Percentiles rank a stretch among this genome's conserved stretches.
phyloP scores from a whole-genome alignment of 2,113 vertebrate genomes.

The Lepidothrix coronata region DNA sequence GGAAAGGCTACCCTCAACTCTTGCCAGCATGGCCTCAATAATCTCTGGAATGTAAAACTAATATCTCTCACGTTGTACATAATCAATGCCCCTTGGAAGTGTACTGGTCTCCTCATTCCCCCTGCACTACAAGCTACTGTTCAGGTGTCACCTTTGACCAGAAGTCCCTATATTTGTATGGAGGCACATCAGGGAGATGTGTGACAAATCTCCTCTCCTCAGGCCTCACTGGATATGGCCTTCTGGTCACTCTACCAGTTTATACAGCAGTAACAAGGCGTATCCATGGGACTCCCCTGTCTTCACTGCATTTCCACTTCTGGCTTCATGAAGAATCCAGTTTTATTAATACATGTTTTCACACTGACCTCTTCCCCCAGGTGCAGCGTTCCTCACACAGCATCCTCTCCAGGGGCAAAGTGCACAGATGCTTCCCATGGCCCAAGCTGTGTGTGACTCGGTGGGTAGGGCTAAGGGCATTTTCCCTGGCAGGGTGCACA shows the following conservation, averaged over 20 bases:
- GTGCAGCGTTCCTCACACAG: background rate
- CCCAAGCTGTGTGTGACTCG: fast-evolving
- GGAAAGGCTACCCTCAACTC: background rate
- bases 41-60: background rate
- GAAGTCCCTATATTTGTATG: background rate
- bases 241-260: background rate
- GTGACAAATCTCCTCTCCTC: background rate
- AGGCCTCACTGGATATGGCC: background rate
- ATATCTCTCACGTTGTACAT: background rate
- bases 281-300: background rate
- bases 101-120: background rate
- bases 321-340: background rate
- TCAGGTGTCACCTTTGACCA: background rate
- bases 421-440: fast-evolving
- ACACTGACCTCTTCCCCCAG: background rate
- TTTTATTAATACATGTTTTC: background rate
- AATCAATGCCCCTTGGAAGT: background rate
- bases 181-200: background rate
- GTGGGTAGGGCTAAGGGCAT: background rate
- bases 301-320: background rate
- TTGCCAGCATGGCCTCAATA: background rate
- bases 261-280: background rate
- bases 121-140: background rate
- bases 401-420: background rate
- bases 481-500: background rate